Evolutionary conservation across 2,113 vertebrate species (phyloP).

Genomic region (Arenaria interpres): DNA sequence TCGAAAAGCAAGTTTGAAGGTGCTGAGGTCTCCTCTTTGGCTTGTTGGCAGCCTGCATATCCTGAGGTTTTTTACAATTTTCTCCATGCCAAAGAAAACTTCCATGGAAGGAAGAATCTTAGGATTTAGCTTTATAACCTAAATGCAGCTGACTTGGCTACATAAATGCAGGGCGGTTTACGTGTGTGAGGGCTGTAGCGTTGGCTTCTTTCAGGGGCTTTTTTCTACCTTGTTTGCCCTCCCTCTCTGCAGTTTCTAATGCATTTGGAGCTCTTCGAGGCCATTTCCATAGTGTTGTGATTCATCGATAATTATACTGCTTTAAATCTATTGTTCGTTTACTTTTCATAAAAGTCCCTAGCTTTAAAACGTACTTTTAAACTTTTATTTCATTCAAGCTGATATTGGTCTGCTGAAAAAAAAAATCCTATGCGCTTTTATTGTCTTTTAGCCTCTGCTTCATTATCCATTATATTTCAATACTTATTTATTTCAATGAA

Average conservation of each 20-base stretch:
- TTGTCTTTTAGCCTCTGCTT: slow-evolving; percentile 9
- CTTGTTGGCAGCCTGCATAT: not conserved
- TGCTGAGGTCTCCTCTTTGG: not conserved
- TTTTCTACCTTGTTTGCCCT: not conserved
- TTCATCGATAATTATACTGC: not conserved
- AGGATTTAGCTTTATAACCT: not conserved
- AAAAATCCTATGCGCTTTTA: not conserved
- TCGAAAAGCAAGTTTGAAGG: not conserved
- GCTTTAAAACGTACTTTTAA: not conserved
- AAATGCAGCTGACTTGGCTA: rapidly evolving
- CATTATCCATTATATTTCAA: slow-evolving; percentile 22
- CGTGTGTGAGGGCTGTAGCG: not conserved
- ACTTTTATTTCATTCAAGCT: not conserved
- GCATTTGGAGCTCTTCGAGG: not conserved
- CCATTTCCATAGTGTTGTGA: not conserved
- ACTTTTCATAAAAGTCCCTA: not conserved
- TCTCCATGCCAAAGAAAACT: not conserved
- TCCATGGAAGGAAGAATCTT: not conserved
- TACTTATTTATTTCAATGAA: slow-evolving; percentile 1
- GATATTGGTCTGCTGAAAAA: not conserved
- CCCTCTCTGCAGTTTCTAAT: not conserved
- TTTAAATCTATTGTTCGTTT: not conserved
- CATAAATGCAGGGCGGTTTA: not conserved
- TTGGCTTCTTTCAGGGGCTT: not conserved
- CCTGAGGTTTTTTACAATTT: not conserved